Evolutionary conservation across 2,888 invertebrate species (phyloP).

Genomic region (Drosophila ezoana): DNA sequence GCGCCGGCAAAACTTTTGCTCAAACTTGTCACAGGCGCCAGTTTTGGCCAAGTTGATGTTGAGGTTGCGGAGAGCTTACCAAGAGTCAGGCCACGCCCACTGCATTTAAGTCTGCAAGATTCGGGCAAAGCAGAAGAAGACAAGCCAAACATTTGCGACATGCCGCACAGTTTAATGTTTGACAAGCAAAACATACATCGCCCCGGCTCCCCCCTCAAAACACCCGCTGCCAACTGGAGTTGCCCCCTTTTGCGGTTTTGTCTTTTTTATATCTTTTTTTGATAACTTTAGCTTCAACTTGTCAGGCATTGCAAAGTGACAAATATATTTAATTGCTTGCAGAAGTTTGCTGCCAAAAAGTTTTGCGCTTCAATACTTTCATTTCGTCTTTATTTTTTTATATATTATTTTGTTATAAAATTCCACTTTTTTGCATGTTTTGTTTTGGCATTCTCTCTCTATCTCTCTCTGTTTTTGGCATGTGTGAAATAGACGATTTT

Average conservation of each 20-base stretch:
- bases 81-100: constrained; percentile 18
- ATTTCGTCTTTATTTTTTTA: neutral
- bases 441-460: constrained; percentile 6
- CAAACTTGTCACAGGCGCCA: constrained; percentile 69
- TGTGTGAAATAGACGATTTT: constrained; percentile 65
- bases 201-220: neutral
- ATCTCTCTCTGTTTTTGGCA: constrained; percentile 30
- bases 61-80: constrained; percentile 27
- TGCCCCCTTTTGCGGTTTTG: constrained; percentile 39
- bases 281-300: constrained; percentile 59
- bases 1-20: constrained; percentile 57
- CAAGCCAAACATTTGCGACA: constrained; percentile 57
- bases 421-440: neutral
- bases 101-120: constrained; percentile 60
- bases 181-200: constrained; percentile 68
- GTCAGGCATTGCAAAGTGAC: constrained; percentile 76
- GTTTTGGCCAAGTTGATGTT: constrained; percentile 66
- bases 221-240: constrained; percentile 29
- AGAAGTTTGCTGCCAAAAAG: constrained; percentile 66
- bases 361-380: constrained; percentile 43
- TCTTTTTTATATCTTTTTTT: constrained; percentile 31
- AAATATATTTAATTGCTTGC: constrained; percentile 80
- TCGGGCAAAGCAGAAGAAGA: constrained; percentile 40
- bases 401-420: neutral
- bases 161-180: constrained; percentile 74